These are phyloP conservation scores for Tachyglossus aculeatus DNA, from an alignment of 2,797 vertebrate genomes.

Conservation along the genomic window DNA sequence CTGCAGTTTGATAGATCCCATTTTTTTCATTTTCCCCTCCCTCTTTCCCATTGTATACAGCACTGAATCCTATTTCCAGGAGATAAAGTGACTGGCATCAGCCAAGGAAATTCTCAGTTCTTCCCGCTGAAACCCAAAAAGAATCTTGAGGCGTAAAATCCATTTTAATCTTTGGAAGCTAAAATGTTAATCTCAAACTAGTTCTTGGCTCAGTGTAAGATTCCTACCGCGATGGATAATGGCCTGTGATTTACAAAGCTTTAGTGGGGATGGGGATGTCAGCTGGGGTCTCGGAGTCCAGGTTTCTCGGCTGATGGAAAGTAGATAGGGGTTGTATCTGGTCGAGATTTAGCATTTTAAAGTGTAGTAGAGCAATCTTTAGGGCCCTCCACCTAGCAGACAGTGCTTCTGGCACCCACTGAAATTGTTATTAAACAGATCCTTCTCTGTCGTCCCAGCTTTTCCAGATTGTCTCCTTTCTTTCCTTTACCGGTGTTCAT, in stretches of 20 bases:
- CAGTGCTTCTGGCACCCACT: not conserved
- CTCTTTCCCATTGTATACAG: constrained; percentile 22
- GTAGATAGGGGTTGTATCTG: not conserved
- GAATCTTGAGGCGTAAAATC: constrained; percentile 53
- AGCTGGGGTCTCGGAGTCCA: constrained; percentile 12
- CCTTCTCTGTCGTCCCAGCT: not conserved
- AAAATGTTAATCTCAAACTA: constrained; percentile 51
- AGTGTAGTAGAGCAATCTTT: not conserved
- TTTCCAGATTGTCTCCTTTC: not conserved
- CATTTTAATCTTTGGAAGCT: constrained; percentile 49
- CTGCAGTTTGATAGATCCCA: not conserved
- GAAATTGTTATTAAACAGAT: not conserved
- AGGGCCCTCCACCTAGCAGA: not conserved
- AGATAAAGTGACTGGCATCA: constrained; percentile 24
- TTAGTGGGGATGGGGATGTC: constrained; percentile 45
- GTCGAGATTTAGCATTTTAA: too few relatives aligned
- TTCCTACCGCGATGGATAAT: constrained; percentile 51
- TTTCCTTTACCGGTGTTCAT: not conserved
- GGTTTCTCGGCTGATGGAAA: constrained; percentile 41
- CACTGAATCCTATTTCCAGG: not conserved
- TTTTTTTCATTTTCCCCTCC: not conserved
- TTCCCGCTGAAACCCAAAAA: constrained; percentile 38
- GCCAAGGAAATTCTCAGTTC: constrained; percentile 20
- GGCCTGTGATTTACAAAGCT: constrained; percentile 39
- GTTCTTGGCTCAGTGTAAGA: constrained; percentile 13